phyloP scores from a whole-genome alignment of 2,888 invertebrate species.

The Biston stratarius region DNA sequence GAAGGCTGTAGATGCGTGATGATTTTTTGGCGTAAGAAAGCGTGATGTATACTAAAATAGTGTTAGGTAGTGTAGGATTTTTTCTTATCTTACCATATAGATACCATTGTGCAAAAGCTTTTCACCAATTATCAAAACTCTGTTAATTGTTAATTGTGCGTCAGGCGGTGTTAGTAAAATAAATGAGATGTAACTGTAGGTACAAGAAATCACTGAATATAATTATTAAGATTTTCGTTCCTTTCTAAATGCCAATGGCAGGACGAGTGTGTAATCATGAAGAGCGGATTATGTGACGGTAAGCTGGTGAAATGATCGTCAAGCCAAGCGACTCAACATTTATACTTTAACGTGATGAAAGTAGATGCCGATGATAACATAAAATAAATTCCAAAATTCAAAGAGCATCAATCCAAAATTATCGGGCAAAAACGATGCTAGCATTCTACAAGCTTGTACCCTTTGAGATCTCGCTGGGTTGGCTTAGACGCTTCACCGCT shows the following conservation, averaged over 20 bases:
- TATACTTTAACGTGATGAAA: constrained; percentile 46
- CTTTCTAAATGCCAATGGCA: constrained; percentile 18
- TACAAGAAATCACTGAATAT: not conserved
- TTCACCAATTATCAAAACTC: constrained; percentile 26
- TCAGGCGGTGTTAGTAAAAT: constrained; percentile 34
- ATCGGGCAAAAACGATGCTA: constrained; percentile 77
- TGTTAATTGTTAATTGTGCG: constrained; percentile 36
- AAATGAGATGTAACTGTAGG: not conserved
- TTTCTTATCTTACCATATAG: not conserved
- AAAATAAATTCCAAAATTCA: constrained; percentile 60
- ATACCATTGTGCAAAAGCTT: constrained; percentile 40
- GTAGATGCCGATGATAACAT: constrained; percentile 49
- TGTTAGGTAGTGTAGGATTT: constrained; percentile 9
- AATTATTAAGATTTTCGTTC: not conserved
- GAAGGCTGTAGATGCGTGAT: constrained; percentile 31
- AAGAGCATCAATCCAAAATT: constrained; percentile 75
- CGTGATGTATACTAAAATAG: constrained; percentile 12
- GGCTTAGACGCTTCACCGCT: constrained; percentile 82
- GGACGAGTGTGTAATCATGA: constrained; percentile 10
- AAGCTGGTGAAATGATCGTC: constrained; percentile 49
- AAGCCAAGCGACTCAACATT: constrained; percentile 34
- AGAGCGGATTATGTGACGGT: constrained; percentile 35
- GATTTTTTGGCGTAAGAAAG: constrained; percentile 24
- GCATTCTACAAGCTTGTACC: constrained; percentile 83
- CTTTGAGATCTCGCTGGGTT: constrained; percentile 80